phyloP scores from a whole-genome alignment of 2,113 vertebrate genomes.

The Tragelaphus scriptus region DNA sequence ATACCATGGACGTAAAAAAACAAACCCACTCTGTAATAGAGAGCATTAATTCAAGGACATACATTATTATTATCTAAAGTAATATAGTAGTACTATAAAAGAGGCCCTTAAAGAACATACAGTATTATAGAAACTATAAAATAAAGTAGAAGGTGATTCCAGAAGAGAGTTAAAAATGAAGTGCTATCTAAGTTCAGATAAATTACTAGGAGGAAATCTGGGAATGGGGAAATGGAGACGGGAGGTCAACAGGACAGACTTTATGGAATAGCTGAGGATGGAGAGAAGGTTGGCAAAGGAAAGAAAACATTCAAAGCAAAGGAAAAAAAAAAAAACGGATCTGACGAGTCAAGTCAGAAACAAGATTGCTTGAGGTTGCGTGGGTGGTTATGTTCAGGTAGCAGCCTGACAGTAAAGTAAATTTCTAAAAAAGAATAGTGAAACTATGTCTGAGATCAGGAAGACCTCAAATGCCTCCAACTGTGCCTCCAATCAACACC shows the following conservation, averaged over 20 bases:
- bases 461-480: not conserved
- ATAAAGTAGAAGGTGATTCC: not conserved
- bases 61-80: not conserved
- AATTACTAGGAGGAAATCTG: not conserved
- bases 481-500: not conserved
- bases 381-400: not conserved
- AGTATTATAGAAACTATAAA: not conserved
- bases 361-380: not conserved
- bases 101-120: not conserved
- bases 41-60: not conserved
- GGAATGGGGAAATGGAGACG: not conserved
- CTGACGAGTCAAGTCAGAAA: not conserved
- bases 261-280: not conserved
- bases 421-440: not conserved
- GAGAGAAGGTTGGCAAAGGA: not conserved
- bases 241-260: not conserved
- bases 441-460: not conserved
- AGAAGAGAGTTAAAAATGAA: constrained; percentile 7
- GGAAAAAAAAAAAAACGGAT: not conserved
- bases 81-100: not conserved
- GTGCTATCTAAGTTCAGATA: not conserved
- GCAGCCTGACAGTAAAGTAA: constrained; percentile 8
- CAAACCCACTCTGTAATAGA: not conserved
- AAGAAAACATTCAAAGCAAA: not conserved
- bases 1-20: not conserved